Conservation (phyloP, 2,797 vertebrate genomes). For the Ctenopoma kingsleyae region DNA sequence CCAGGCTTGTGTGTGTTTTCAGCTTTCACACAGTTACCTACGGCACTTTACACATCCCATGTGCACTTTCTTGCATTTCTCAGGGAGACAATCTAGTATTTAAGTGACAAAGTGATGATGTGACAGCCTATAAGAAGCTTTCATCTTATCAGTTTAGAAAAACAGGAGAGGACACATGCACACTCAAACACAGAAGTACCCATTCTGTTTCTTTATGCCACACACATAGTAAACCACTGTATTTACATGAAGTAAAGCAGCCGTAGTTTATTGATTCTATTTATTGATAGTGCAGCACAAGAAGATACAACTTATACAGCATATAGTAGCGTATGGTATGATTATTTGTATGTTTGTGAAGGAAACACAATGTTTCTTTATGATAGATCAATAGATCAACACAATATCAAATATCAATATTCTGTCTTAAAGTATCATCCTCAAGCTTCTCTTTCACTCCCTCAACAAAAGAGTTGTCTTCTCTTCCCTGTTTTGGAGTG, state of each 20-base stretch:
- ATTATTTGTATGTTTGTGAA: not conserved
- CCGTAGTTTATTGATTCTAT: constrained; percentile 34
- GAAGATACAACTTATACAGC: not conserved
- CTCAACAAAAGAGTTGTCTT: constrained; percentile 7
- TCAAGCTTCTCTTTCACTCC: not conserved
- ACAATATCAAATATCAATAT: constrained; percentile 9
- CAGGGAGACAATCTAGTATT: not conserved
- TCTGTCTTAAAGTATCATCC: constrained; percentile 1
- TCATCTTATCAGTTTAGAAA: constrained; percentile 27
- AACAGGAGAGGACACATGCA: not conserved
- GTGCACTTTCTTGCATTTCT: not conserved
- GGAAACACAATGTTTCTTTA: not conserved
- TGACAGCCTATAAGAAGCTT: constrained; percentile 18
- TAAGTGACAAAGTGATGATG: not conserved
- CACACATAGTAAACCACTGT: constrained; percentile 8
- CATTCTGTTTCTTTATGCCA: constrained; percentile 44
- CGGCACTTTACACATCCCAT: no score
- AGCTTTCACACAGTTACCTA: no score
- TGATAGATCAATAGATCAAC: not conserved
- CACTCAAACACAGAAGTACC: not conserved
- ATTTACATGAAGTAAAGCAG: constrained; percentile 23
- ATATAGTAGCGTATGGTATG: not conserved
- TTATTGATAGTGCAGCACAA: constrained; percentile 22
- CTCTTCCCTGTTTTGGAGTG: constrained; percentile 33
- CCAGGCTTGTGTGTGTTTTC: constrained; percentile 27